Conservation (phyloP, 1,140 invertebrate genomes). For the Asobara japonica region DNA sequence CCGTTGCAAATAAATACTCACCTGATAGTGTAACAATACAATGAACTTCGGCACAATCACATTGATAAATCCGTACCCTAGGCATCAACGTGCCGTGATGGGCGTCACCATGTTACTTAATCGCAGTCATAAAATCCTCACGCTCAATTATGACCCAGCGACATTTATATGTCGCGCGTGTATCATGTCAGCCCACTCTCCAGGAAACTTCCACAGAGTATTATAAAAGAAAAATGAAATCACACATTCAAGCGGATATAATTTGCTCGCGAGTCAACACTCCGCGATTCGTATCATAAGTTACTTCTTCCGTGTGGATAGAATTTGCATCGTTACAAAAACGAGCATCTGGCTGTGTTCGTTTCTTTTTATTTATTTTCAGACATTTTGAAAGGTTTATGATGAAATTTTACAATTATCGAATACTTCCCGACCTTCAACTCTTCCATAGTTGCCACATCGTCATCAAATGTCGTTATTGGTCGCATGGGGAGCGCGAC, state of each 20-base stretch:
- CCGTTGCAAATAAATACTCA: too few relatives aligned
- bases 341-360: neutral
- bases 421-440: too few relatives aligned
- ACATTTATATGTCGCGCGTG: constrained; percentile 33
- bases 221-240: neutral
- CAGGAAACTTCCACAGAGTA: neutral
- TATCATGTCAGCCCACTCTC: constrained; percentile 31
- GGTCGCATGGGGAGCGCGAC: too few relatives aligned
- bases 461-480: too few relatives aligned
- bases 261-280: constrained; percentile 27
- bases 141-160: constrained; percentile 37
- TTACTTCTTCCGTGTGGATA: constrained; percentile 18
- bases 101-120: constrained; percentile 21
- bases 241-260: constrained; percentile 13
- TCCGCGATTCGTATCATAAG: constrained; percentile 12
- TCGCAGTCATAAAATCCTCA: constrained; percentile 31
- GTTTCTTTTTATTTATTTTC: neutral
- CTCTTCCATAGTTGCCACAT: too few relatives aligned
- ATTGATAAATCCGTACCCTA: neutral
- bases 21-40: neutral
- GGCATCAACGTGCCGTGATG: constrained; percentile 10
- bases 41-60: neutral
- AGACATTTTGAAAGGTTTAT: too few relatives aligned
- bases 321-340: neutral
- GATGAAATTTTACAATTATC: too few relatives aligned